These are phyloP conservation scores for Steromphala cineraria DNA, from an alignment of 2,888 invertebrate genomes.

Conservation along the genomic window DNA sequence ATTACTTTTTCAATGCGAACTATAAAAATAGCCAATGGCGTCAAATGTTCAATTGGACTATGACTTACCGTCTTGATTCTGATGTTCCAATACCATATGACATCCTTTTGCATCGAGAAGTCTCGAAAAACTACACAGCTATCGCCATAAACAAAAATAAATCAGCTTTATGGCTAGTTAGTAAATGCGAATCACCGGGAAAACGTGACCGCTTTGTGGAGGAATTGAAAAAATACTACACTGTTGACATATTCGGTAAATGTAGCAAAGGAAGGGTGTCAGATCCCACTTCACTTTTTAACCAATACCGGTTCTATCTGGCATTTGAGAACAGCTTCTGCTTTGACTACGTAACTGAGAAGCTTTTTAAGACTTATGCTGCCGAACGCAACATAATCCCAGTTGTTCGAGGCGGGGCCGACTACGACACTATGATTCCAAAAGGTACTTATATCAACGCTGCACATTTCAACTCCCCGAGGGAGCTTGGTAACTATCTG, in stretches of 20 bases:
- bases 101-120: not conserved
- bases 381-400: not conserved
- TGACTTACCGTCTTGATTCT: not conserved
- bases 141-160: not conserved
- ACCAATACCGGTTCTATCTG: not conserved
- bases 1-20: not conserved
- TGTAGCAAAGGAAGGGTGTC: not conserved
- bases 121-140: not conserved
- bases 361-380: not conserved
- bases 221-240: not conserved
- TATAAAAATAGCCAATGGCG: not conserved
- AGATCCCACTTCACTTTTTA: not conserved
- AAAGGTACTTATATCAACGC: not conserved
- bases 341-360: not conserved
- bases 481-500: not conserved
- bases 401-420: not conserved
- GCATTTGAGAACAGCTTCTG: not conserved
- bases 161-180: not conserved
- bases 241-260: not conserved
- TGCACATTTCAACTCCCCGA: not conserved
- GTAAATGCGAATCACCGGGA: not conserved
- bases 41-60: conserved; percentile 1
- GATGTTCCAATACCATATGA: not conserved
- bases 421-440: not conserved
- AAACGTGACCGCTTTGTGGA: not conserved